Evolutionary conservation across 2,113 vertebrate species (phyloP), one percentile per base, ranked within the genome.

Genomic region (Orcinus orca): DNA sequence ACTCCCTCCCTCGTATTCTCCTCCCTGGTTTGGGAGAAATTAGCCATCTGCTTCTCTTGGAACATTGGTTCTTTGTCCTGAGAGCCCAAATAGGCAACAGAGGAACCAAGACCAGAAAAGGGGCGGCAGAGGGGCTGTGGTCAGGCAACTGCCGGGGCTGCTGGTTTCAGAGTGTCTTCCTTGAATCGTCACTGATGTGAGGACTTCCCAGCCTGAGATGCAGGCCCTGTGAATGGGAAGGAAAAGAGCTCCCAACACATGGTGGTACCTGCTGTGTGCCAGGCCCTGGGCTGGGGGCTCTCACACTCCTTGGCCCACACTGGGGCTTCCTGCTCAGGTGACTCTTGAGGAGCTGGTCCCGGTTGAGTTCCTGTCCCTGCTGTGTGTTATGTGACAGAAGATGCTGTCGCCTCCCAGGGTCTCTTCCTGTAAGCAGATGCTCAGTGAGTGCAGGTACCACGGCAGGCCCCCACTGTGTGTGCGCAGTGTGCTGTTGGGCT

Each of bases 181-280:
- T 36, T 21, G 25, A 14, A n/a, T 77, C 2, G 0, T 31, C 21
- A 4, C 11, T 0, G 20, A 31, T n/a, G n/a, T 18, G 41, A 8
- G 41, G 55, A 17, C 62, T 12, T 60, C n/a, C 81, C 2, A 5
- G 71, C 23, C 17, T 14, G 36, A 23, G 14, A 9, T 31, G 10
- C 29, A 31, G 20, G 80, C 55, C 11, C 21, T 12, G 21, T 47
- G 92, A 62, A 18, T 0, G 3, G 76, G 65, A 31, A 53, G 73
- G 73, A 36, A 17, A 15, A 29, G 68, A 44, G 17, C 29, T 18
- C 26, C 36, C 4, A 6, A 0, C 0, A 31, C n/a, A 53, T 2
- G 31, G 11, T 2, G 2, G 21, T 29, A 41, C 47, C 41, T n/a
- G 29, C 41, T 5, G 15, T 31, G 55, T 36, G 67, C 33, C 47